Conservation (phyloP, 1,140 invertebrate genomes). For the Melitaea cinxia region DNA sequence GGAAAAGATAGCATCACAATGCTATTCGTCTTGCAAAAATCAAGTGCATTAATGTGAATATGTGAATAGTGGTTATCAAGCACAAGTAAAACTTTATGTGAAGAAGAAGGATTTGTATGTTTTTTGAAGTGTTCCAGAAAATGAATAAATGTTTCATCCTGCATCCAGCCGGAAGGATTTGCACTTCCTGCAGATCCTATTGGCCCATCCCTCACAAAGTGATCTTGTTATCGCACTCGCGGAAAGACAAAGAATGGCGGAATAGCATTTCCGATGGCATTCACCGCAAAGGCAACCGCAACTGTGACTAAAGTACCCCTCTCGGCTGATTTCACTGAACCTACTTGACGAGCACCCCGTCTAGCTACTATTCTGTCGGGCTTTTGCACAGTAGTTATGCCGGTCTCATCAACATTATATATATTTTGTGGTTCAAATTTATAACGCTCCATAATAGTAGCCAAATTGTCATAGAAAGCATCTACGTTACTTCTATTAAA, state of each 20-base stretch:
- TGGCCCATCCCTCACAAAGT: conserved; percentile 71
- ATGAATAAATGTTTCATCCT: conserved; percentile 54
- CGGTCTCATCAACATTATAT: conserved; percentile 75
- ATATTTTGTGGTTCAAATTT: conserved; percentile 45
- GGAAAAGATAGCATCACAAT: neutral
- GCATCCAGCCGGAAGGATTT: conserved; percentile 71
- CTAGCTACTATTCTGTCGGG: conserved; percentile 55
- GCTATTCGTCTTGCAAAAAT: neutral
- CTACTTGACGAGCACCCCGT: conserved; percentile 43
- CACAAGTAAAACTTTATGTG: no score
- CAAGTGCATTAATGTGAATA: conserved; percentile 35
- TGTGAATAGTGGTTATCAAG: conserved; percentile 52
- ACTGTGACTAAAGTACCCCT: conserved; percentile 70
- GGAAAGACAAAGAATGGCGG: conserved; percentile 45
- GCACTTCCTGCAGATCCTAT: conserved; percentile 45
- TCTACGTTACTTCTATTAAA: conserved; percentile 75
- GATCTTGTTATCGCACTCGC: conserved; percentile 57
- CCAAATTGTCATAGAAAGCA: conserved; percentile 43
- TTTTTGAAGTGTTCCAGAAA: conserved; percentile 63
- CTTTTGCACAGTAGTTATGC: conserved; percentile 69
- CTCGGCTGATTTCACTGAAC: conserved; percentile 69
- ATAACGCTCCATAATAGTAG: conserved; percentile 43
- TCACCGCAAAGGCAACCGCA: conserved; percentile 52
- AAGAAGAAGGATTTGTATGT: no score
- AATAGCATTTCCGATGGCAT: conserved; percentile 58